phyloP scores from a whole-genome alignment of 2,113 vertebrate species.

The Caloenas nicobarica region DNA sequence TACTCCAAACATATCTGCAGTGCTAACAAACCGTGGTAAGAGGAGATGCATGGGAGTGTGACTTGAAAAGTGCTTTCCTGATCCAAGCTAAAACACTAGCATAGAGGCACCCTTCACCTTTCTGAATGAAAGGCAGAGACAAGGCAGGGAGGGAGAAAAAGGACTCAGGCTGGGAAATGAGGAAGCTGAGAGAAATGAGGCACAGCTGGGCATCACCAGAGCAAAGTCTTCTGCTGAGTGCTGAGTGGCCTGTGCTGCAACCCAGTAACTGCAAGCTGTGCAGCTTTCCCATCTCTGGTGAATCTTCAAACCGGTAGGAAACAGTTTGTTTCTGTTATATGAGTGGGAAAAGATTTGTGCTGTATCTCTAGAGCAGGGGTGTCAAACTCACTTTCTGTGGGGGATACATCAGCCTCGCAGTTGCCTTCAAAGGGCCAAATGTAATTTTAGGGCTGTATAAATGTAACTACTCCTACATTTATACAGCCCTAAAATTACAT shows the following conservation, averaged over 20 bases:
- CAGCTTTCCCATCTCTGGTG: background rate
- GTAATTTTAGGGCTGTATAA: too few species aligned
- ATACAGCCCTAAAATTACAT: too few species aligned
- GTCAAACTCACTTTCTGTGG: too few species aligned
- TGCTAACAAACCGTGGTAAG: background rate
- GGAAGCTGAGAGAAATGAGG: background rate
- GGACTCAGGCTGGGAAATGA: background rate
- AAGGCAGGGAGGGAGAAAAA: background rate
- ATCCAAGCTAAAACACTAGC: background rate
- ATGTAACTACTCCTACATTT: too few species aligned
- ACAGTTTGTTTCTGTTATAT: background rate
- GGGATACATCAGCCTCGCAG: too few species aligned
- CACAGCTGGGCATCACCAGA: background rate
- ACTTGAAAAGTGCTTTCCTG: background rate
- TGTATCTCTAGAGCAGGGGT: too few species aligned
- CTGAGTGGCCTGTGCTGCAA: background rate
- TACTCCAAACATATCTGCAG: background rate
- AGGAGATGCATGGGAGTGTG: background rate
- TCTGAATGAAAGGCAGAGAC: background rate
- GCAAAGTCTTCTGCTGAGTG: background rate
- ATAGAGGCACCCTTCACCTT: background rate
- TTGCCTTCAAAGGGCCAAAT: too few species aligned
- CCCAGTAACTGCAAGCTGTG: background rate
- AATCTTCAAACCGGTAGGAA: background rate
- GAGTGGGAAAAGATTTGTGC: background rate